Evolutionary conservation across 2,797 vertebrate species (phyloP), one percentile per base, ranked within the genome.

Genomic region (Sebastes nivosus): DNA sequence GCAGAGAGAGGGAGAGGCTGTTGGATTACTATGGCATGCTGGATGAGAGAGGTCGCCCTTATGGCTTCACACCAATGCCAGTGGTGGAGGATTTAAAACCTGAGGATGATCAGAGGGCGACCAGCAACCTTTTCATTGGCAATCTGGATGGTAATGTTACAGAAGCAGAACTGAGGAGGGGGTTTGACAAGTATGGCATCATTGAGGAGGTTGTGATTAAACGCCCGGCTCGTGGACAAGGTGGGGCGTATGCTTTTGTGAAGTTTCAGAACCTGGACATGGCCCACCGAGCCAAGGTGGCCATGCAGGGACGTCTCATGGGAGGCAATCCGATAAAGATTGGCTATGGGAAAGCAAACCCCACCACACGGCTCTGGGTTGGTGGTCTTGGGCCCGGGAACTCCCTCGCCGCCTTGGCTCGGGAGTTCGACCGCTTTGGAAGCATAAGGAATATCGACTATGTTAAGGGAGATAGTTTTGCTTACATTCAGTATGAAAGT

Each of bases 191-290:
- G 86, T 99, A 99, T 0, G 98, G 98, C 67, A 94, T 97, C 82
- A 99, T 99, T 0, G 98, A 99, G 90, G 98, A 99, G 18, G 98
- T 99, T 12, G 97, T 99, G 36, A 99, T 99, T 71, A 99, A 99
- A 66, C 95, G 98, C 0, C 98, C 98, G 0, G 96, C 97, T 0
- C 95, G 98, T 0, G 97, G 97, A 7, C 98, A 98, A 50, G 98
- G 98, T 0, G 97, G 97, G 0, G 98, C 98, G 0, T 99, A 99
- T 0, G 98, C 97, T 18, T 99, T 99, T 30, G 97, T 99, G 6
- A 99, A 99, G 92, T 99, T 99, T 85, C 98, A 99, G 91, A 99
- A 99, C 91, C 89, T 99, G 66, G 98, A 99, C 95, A 99, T 99
- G 98, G 98, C 98, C 0, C 98, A 99, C 87, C 86, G 97, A 24